Base-by-base conservation (phyloP, 2,888 invertebrate genomes). In the Dione vanillae region DNA sequence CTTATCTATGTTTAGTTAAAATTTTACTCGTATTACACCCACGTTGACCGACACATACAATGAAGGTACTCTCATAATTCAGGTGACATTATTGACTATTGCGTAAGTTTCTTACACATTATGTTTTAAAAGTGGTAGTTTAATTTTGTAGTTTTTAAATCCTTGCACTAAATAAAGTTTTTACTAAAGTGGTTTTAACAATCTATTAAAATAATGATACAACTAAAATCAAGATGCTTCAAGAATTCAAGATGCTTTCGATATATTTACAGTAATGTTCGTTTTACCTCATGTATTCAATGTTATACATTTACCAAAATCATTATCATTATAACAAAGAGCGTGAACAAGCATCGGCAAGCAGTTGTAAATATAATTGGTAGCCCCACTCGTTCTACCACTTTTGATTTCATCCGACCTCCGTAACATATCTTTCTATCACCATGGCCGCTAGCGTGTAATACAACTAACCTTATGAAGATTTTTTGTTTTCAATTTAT, bases 21-120 rank as follows among this genome's bases (percentile, higher is more conserved):
- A 67, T n/a, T 54, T 52, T 41, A 54, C 59, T 65, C 27, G 20
- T 59, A 58, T 59, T 45, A 65, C 65, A 54, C 70, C 70, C 67
- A 73, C 72, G 70, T 43, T 45, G 52, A 41, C 67, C 27, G n/a
- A 49, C 61, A 47, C 41, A 64, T 40, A 37, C 54, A 20, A 47
- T 54, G 65, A 59, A 37, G 66, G 47, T 56, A 56, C 11, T 16
- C 37, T 67, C 65, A 54, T 71, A 70, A 74, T 69, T 72, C 52
- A 68, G 52, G 19, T 27, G 70, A 67, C 66, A 69, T 72, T 67
- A 71, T 73, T 70, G 41, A 16, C 35, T 20, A 16, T 72, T 72
- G 56, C 58, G 49, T 72, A 70, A 66, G 1, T 14, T 19, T 56
- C 16, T 66, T 35, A 58, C 69, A 45, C 27, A 35, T 27, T n/a